Evolutionary conservation across 53 echinoderm and acorn worm species (phyloP).

Genomic region (Glandiceps talaboti): DNA sequence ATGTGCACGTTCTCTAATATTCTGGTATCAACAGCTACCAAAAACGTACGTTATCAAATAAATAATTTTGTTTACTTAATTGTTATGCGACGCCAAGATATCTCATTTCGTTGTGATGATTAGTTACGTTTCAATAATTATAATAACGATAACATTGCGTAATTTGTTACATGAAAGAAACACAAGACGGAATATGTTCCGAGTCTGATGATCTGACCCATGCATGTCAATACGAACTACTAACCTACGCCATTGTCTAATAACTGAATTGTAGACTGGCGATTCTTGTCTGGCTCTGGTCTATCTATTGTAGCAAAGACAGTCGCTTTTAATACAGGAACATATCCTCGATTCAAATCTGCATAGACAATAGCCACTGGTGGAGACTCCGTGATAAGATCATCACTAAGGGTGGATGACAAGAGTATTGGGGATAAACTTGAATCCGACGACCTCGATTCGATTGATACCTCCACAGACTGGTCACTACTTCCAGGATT

Average conservation of each 20-base stretch:
- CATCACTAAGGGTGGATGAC: conserved; percentile 15
- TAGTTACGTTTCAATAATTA: too few relatives aligned
- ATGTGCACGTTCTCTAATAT: too few relatives aligned
- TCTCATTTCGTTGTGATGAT: too few relatives aligned
- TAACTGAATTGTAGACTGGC: conserved; percentile 7
- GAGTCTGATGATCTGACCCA: too few relatives aligned
- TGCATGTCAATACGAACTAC: too few relatives aligned
- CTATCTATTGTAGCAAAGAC: conserved; percentile 23
- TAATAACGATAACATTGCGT: too few relatives aligned
- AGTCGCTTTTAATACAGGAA: conserved; percentile 22
- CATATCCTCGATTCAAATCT: conserved; percentile 25
- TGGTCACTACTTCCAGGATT: background rate
- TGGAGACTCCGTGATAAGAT: background rate
- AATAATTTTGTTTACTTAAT: too few relatives aligned
- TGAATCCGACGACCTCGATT: conserved; percentile 16
- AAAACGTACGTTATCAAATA: too few relatives aligned
- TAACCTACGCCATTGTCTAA: conserved; percentile 28
- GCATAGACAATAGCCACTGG: conserved; percentile 3
- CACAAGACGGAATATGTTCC: too few relatives aligned
- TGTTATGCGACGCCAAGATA: too few relatives aligned
- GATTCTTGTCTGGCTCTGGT: conserved; percentile 15
- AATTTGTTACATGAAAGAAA: too few relatives aligned
- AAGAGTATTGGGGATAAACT: conserved; percentile 18
- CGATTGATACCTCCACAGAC: conserved; percentile 14
- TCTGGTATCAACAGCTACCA: too few relatives aligned